phyloP scores from a whole-genome alignment of 2,113 vertebrate genomes.

The Trichomycterus rosablanca region DNA sequence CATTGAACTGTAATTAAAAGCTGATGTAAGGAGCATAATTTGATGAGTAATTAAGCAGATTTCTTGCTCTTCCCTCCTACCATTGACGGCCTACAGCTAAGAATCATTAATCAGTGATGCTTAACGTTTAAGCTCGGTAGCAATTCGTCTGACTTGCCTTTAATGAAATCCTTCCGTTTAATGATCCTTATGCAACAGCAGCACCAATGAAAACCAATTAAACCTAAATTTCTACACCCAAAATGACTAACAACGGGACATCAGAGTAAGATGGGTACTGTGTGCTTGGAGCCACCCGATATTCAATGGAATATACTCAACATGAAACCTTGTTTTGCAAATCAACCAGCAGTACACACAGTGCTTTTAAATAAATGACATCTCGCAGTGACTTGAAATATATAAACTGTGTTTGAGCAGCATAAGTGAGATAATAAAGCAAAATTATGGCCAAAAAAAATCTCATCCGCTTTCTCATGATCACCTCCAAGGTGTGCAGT shows the following conservation, averaged over 20 bases:
- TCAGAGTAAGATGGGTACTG: neutral
- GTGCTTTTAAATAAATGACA: slow-evolving; percentile 47
- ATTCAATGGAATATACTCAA: neutral
- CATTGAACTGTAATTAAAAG: neutral
- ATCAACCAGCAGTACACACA: slow-evolving; percentile 43
- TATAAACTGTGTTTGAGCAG: slow-evolving; percentile 60
- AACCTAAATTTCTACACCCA: neutral
- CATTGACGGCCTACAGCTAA: neutral
- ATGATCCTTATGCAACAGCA: neutral
- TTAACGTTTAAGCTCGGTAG: neutral
- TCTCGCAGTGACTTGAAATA: slow-evolving; percentile 50
- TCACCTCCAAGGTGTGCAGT: slow-evolving; percentile 38
- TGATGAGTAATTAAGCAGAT: neutral
- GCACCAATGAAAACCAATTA: neutral
- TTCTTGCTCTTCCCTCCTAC: neutral
- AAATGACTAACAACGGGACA: neutral
- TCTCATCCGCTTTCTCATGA: neutral
- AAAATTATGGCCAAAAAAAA: slow-evolving; percentile 21
- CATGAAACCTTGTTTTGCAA: too few relatives aligned
- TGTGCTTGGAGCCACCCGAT: too few relatives aligned
- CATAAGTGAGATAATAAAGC: slow-evolving; percentile 55
- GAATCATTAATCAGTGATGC: slow-evolving; percentile 7
- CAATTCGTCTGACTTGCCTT: neutral
- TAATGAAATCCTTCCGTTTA: neutral
- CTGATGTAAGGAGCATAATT: neutral